These are phyloP conservation scores for Eudasyphora cyanicolor DNA, from an alignment of 2,888 invertebrate genomes.

Conservation along the genomic window DNA sequence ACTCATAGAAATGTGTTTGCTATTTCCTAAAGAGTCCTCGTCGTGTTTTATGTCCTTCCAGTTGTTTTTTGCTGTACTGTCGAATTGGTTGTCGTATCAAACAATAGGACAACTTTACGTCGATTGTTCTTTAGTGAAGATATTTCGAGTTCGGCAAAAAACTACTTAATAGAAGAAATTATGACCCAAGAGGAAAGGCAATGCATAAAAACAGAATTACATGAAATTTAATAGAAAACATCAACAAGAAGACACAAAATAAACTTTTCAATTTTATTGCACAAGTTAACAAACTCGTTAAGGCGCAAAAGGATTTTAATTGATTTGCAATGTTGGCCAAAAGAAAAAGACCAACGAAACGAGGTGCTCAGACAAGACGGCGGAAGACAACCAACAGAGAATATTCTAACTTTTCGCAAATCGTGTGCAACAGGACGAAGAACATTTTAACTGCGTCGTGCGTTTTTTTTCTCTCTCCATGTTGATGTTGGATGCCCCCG, in stretches of 20 bases:
- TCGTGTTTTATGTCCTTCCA: too few species aligned
- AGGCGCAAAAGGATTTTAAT: constrained; percentile 52
- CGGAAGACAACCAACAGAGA: constrained; percentile 15
- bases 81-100: too few species aligned
- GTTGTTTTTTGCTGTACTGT: too few species aligned
- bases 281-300: constrained; percentile 55
- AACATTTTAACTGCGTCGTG: constrained; percentile 27
- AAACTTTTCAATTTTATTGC: constrained; percentile 48
- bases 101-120: too few species aligned
- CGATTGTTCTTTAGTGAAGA: too few species aligned
- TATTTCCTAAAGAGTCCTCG: too few species aligned
- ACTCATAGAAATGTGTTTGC: too few species aligned
- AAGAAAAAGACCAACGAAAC: constrained; percentile 9
- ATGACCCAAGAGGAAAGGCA: not conserved
- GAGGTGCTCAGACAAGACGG: not conserved
- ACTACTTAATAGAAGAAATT: too few species aligned
- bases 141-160: too few species aligned
- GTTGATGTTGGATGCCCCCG: constrained; percentile 5
- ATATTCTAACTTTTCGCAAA: constrained; percentile 54
- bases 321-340: constrained; percentile 58
- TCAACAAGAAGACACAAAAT: constrained; percentile 22
- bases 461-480: constrained; percentile 19
- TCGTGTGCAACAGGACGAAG: constrained; percentile 43
- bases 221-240: constrained; percentile 11
- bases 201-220: not conserved